phyloP scores from a whole-genome alignment of 2,113 vertebrate genomes.

The Pionites leucogaster region DNA sequence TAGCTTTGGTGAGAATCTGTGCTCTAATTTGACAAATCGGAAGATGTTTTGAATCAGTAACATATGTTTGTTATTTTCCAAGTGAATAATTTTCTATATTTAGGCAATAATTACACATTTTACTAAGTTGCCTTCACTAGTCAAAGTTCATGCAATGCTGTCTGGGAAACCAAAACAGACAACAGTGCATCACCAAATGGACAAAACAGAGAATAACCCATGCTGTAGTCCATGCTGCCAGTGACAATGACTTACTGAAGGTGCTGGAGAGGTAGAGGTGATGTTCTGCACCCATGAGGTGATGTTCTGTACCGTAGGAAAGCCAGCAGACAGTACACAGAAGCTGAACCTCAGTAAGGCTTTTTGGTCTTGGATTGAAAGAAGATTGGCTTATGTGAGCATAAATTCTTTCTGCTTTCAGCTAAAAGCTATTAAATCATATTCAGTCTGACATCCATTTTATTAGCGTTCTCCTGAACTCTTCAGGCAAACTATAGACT shows the following conservation, averaged over 20 bases:
- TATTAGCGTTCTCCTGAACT: not conserved
- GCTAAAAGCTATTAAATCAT: not conserved
- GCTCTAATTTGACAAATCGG: not conserved
- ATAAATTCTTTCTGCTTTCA: not conserved
- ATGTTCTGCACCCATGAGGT: not conserved
- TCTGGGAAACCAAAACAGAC: not conserved
- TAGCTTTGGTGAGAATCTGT: not conserved
- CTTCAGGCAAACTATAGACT: not conserved
- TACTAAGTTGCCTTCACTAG: not conserved
- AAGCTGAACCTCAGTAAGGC: not conserved
- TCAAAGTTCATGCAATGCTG: not conserved
- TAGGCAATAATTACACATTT: conserved; percentile 1
- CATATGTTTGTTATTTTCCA: not conserved
- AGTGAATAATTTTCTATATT: not conserved
- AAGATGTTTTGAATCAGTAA: not conserved
- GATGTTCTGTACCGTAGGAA: not conserved
- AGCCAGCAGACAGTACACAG: not conserved
- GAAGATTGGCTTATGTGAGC: not conserved
- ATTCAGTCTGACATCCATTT: not conserved
- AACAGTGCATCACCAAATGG: not conserved
- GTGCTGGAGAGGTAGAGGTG: not conserved
- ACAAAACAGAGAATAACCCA: not conserved
- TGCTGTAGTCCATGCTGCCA: not conserved
- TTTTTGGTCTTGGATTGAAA: not conserved
- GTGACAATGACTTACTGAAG: fast-evolving